Evolutionary conservation across 2,113 vertebrate species (phyloP), one percentile per base, ranked within the genome.

Genomic region (Alligator mississippiensis): DNA sequence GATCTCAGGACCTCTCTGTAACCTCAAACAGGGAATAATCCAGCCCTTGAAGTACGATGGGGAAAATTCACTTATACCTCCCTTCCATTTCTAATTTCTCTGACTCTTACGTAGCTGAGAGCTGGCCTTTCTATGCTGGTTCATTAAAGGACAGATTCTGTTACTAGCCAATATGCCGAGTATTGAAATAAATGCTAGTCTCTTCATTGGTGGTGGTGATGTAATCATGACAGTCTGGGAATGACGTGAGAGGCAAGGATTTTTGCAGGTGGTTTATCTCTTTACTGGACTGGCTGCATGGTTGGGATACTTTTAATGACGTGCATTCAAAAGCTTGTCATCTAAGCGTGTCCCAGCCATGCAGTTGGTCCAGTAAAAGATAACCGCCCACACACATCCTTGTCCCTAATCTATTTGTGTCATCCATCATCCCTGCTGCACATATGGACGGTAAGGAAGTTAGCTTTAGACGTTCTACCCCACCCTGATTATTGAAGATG

Each of bases 1-100:
- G 3, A 13, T 80, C 25, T 62, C 6, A 10, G 22, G 25, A 27
- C 7, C 60, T 19, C 25, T 58, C 25, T 77, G 60, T 16, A 47
- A 28, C 60, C 15, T 47, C 47, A 47, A 47, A 0, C 15, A 5
- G 0, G 5, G 89, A 63, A 54, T 25, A 18, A 64, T 64, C 77
- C 77, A 38, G 80, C 9, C 66, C 34, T 11, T 58, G 3, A 62
- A 59, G 63, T 21, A 55, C 47, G 5, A 21, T 2, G 1, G 54
- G 80, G 74, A 25, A 19, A 3, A 1, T 5, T 34, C 34, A 15
- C 11, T 70, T 30, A 54, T 25, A 9, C 11, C 12, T 13, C 70
- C 24, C 10, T 66, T 15, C 1, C 16, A 74, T 77, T 17, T 60
- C 30, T 28, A 4, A 19, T 9, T 66, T 38, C 24, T 21, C 22